These are phyloP conservation scores for Sinhomidia bicolor DNA, from an alignment of 2,888 invertebrate genomes.

Conservation along the genomic window DNA sequence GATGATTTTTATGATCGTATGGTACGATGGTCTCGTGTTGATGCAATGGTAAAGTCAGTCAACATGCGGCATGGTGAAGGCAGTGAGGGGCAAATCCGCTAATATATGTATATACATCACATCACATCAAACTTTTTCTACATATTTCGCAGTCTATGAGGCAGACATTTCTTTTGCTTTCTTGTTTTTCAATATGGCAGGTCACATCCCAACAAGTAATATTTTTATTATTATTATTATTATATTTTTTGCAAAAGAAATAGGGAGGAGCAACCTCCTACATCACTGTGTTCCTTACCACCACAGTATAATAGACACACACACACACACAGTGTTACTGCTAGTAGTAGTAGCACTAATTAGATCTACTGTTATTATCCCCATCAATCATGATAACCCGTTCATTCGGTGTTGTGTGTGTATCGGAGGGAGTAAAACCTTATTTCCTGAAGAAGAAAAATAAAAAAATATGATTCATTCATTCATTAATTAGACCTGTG, in stretches of 20 bases:
- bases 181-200: conserved; percentile 32
- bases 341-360: not conserved
- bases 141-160: too few relatives aligned
- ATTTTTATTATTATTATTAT: not conserved
- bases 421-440: conserved; percentile 52
- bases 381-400: conserved; percentile 46
- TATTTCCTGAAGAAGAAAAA: conserved; percentile 69
- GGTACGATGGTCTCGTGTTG: conserved; percentile 36
- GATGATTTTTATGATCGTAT: conserved; percentile 55
- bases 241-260: conserved; percentile 19
- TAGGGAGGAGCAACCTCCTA: conserved; percentile 36
- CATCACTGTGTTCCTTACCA: not conserved
- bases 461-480: conserved; percentile 72
- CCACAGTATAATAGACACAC: not conserved
- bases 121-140: not conserved
- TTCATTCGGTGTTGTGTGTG: conserved; percentile 35
- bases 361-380: conserved; percentile 42
- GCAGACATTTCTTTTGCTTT: conserved; percentile 6
- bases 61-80: conserved; percentile 13
- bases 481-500: conserved; percentile 71
- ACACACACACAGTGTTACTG: not conserved
- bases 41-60: conserved; percentile 31
- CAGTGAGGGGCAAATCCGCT: conserved; percentile 47
- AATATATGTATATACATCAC: not conserved
- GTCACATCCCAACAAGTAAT: conserved; percentile 25